Percentiles rank a stretch among this genome's conserved stretches.
These are phyloP conservation scores for Narcine bancroftii DNA, from an alignment of 2,113 vertebrate species.

Conservation along the genomic window DNA sequence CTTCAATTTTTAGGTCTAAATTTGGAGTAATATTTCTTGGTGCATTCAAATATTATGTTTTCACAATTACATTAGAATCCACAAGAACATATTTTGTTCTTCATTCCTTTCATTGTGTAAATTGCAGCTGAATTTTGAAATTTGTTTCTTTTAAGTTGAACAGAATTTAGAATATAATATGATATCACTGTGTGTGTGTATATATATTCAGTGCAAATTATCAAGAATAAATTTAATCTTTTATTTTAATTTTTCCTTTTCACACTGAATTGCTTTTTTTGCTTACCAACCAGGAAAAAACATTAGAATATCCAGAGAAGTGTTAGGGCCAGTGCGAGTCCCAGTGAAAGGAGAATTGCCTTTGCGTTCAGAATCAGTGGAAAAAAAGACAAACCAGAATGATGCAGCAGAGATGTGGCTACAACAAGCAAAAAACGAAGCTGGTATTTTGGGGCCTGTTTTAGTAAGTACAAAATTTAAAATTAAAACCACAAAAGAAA, in stretches of 20 bases:
- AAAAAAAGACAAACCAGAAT: conserved; percentile 51
- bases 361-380: conserved; percentile 43
- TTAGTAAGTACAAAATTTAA: conserved; percentile 50
- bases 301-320: conserved; percentile 46
- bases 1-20: background rate
- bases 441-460: conserved; percentile 58
- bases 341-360: conserved; percentile 50
- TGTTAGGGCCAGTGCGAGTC: conserved; percentile 50
- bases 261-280: background rate
- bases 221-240: no score
- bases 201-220: no score
- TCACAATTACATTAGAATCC: background rate
- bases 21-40: background rate
- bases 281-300: conserved; percentile 49
- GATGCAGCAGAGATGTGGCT: conserved; percentile 57
- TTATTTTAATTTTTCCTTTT: background rate
- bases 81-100: background rate
- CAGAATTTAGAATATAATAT: background rate
- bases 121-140: no score
- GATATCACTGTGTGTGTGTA: no score
- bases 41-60: background rate
- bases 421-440: conserved; percentile 61
- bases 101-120: no score
- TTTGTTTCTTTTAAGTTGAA: no score
- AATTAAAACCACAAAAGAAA: background rate